Evolutionary conservation across 2,113 vertebrate genomes (phyloP).

Genomic region (Hiodon tergisus): DNA sequence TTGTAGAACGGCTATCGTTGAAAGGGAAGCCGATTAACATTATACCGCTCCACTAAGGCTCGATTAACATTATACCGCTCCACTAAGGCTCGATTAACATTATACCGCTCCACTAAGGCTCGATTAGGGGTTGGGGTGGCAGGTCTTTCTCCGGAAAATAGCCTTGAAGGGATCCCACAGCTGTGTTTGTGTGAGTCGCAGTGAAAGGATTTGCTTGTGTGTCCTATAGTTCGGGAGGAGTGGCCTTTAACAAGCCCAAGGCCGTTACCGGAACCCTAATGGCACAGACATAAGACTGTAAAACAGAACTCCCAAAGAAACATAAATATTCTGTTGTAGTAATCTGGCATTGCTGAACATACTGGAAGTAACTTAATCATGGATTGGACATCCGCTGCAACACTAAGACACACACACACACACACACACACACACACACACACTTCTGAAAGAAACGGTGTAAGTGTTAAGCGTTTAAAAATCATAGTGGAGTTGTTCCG

Average conservation of each 20-base stretch:
- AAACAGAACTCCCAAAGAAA: neutral
- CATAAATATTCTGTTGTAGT: neutral
- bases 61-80: neutral
- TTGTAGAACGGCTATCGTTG: neutral
- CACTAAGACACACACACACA: neutral
- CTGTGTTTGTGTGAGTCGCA: conserved; percentile 8
- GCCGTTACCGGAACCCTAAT: neutral
- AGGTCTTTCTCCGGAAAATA: conserved; percentile 22
- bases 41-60: conserved; percentile 12
- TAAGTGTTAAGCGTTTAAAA: neutral
- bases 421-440: neutral
- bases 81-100: neutral
- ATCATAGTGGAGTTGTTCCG: conserved; percentile 8
- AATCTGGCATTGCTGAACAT: neutral
- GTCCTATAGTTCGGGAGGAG: neutral
- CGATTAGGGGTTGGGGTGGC: neutral
- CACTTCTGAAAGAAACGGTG: neutral
- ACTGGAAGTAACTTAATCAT: neutral
- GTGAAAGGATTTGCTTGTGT: conserved; percentile 1
- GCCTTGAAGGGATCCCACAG: conserved; percentile 14
- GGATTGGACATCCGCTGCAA: neutral
- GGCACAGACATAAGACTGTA: neutral
- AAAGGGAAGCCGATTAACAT: neutral
- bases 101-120: neutral
- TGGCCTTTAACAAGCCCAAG: too few species aligned